phyloP scores from a whole-genome alignment of 1,140 invertebrate genomes.

The Homalodisca vitripennis region DNA sequence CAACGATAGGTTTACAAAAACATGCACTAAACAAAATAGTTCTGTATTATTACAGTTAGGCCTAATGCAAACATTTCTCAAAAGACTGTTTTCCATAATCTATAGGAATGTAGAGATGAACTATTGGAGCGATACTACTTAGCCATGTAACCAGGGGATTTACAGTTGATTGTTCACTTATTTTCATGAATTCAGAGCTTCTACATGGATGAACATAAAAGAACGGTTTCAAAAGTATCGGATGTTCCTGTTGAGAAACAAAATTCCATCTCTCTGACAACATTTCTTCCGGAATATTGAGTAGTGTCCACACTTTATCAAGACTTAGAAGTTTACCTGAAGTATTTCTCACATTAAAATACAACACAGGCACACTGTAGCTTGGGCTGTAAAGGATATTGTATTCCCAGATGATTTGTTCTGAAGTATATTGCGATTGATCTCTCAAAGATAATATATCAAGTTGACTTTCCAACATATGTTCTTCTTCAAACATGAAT shows the following conservation, averaged over 20 bases:
- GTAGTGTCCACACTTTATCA: constrained; percentile 16
- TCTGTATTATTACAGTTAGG: no score
- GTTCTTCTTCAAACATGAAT: no score
- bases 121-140: constrained; percentile 27
- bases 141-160: constrained; percentile 35
- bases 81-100: background rate
- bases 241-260: constrained; percentile 37
- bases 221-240: constrained; percentile 35
- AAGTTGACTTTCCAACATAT: no score
- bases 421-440: no score
- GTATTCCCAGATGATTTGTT: constrained; percentile 37
- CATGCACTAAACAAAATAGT: no score
- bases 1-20: no score
- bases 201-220: constrained; percentile 38
- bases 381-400: constrained; percentile 39
- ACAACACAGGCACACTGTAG: constrained; percentile 38
- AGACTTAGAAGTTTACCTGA: constrained; percentile 25
- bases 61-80: no score
- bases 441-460: no score
- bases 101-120: constrained; percentile 6
- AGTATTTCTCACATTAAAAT: constrained; percentile 35
- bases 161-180: background rate
- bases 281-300: constrained; percentile 1
- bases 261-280: constrained; percentile 19
- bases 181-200: constrained; percentile 30